These are phyloP conservation scores for Carabus problematicus DNA, from an alignment of 2,888 invertebrate genomes.

Conservation along the genomic window DNA sequence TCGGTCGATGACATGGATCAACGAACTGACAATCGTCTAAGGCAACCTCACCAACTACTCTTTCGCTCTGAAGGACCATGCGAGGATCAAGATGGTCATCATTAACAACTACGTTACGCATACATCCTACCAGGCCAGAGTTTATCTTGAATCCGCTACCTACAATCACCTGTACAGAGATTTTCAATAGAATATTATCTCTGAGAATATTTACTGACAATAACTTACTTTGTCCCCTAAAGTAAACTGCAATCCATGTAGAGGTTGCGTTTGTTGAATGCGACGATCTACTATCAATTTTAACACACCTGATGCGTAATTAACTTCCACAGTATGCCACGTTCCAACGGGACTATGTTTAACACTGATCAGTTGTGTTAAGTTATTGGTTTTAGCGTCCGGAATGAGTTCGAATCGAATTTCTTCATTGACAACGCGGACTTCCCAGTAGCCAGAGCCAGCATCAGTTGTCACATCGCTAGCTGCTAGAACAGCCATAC, in stretches of 20 bases:
- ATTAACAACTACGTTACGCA: constrained; percentile 87
- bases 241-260: constrained; percentile 54
- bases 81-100: constrained; percentile 79
- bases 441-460: constrained; percentile 88
- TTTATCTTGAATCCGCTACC: constrained; percentile 81
- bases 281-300: constrained; percentile 78
- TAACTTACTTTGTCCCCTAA: constrained; percentile 58
- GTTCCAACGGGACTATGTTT: constrained; percentile 79
- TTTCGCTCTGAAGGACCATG: constrained; percentile 78
- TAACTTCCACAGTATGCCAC: constrained; percentile 84
- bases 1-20: constrained; percentile 86
- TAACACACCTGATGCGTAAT: constrained; percentile 77
- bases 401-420: constrained; percentile 83
- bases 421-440: constrained; percentile 83
- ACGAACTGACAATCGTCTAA: constrained; percentile 90
- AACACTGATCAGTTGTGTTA: constrained; percentile 79
- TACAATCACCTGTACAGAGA: constrained; percentile 72
- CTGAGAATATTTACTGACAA: neutral
- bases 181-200: neutral
- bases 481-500: constrained; percentile 84
- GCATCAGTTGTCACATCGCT: constrained; percentile 78
- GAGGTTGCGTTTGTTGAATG: constrained; percentile 63
- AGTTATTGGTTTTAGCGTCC: constrained; percentile 78
- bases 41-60: constrained; percentile 87
- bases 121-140: constrained; percentile 87